Evolutionary conservation across 2,113 vertebrate species (phyloP), one percentile per base, ranked within the genome.

Genomic region (Mus spicilegus): DNA sequence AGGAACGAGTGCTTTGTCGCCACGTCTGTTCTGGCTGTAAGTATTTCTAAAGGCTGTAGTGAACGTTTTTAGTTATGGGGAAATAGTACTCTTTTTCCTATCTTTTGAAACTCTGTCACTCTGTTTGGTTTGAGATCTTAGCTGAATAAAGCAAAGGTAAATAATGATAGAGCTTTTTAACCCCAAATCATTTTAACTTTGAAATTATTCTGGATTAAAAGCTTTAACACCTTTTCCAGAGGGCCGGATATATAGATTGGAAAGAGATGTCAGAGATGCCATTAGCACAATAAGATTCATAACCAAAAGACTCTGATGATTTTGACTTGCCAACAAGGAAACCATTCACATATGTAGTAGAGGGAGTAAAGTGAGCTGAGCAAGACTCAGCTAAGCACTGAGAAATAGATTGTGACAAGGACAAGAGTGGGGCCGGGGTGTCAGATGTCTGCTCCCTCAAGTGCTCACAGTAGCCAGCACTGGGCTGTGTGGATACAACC

Each of bases 1-100:
- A 1, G 3, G 20, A 24, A 12, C 2, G 56, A 28, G 5, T 84
- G 87, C 51, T 30, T 9, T 4, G 1, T 0, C 26, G 0, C 16
- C 36, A 7, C 13, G 26, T 26, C 16, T 73, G 36, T 28, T 58
- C 26, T 89, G 69, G 30, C 36, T 30, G 87, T 89, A 30, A 73
- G 87, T 75, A 58, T 75, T 58, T 19, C n/a, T 42, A 30, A 39
- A 85, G 26, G 26, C 14, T 30, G 54, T 7, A 63, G 20, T n/a
- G 51, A 56, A 81, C 9, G 20, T 12, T 36, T 14, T 5, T 3
- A 28, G 51, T 4, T 22, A 72, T 67, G 33, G 39, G 28, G n/a
- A 77, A 76, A 22, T 26, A n/a, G n/a, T 30, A 42, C 12, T 75
- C 12, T 7, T 28, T n/a, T n/a, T 26, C 19, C 14, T 16, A 78